Percentiles rank a stretch among this genome's conserved stretches.
phyloP scores from a whole-genome alignment of 23 tunicate genomes.

The Botrylloides violaceus region DNA sequence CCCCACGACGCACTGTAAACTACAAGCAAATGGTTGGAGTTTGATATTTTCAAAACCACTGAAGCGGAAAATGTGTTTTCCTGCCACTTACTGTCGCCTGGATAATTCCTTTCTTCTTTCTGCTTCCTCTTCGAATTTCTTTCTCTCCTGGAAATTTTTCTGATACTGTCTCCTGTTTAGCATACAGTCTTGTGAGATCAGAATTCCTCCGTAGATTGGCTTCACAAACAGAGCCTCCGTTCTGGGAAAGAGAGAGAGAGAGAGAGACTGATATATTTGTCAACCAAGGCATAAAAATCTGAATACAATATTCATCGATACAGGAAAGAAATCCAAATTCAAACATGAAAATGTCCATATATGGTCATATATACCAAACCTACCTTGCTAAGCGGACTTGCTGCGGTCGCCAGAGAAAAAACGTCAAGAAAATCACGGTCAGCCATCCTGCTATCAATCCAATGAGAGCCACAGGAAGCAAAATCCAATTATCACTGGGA shows the following conservation, averaged over 20 bases:
- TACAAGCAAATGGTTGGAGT: no score
- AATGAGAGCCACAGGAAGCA: conserved; percentile 23
- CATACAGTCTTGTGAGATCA: conserved; percentile 59
- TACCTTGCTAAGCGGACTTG: conserved; percentile 58
- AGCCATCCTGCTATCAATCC: conserved; percentile 60
- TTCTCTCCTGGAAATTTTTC: conserved; percentile 18
- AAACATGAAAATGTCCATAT: no score
- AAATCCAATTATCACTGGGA: background rate
- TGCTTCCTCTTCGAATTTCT: conserved; percentile 38
- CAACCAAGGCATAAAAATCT: no score
- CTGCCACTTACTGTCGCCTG: conserved; percentile 9
- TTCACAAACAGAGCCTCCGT: conserved; percentile 76
- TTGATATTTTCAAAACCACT: no score
- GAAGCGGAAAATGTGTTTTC: no score
- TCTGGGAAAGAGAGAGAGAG: conserved; percentile 16
- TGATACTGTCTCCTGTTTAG: conserved; percentile 72
- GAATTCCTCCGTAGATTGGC: conserved; percentile 54
- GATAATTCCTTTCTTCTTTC: conserved; percentile 15
- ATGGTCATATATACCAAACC: no score
- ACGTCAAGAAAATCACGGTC: conserved; percentile 30
- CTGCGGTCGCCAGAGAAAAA: conserved; percentile 38
- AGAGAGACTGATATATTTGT: no score
- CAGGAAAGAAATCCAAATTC: no score
- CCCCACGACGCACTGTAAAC: no score
- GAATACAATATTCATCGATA: no score